These are phyloP conservation scores for Caenorhabditis wallacei DNA, from an alignment of 2,888 invertebrate species.

Conservation along the genomic window DNA sequence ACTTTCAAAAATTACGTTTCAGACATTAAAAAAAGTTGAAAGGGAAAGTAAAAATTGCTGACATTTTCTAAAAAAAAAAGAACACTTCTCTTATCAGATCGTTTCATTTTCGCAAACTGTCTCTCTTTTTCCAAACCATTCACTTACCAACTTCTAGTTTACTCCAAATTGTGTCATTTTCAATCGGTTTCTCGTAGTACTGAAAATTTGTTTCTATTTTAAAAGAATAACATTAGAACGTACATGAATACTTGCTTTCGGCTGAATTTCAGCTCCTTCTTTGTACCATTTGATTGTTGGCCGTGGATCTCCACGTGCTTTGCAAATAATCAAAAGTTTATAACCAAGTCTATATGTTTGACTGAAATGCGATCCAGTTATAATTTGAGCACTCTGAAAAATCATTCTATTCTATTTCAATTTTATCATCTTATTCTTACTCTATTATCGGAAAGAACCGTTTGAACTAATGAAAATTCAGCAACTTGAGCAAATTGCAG, in stretches of 20 bases:
- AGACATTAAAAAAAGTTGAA: too few relatives aligned
- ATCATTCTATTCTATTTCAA: neutral
- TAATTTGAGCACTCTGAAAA: conserved; percentile 81
- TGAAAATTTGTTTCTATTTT: conserved; percentile 58
- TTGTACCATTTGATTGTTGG: conserved; percentile 97
- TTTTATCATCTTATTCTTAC: conserved; percentile 64
- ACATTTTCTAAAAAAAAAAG: conserved; percentile 1
- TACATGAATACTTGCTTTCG: conserved; percentile 82
- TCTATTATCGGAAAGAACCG: conserved; percentile 79
- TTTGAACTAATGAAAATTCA: conserved; percentile 82
- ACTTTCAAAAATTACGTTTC: too few relatives aligned
- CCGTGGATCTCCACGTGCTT: conserved; percentile 92
- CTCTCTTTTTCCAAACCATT: neutral
- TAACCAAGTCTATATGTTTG: conserved; percentile 88
- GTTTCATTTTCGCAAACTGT: conserved; percentile 6
- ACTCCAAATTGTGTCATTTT: conserved; percentile 80
- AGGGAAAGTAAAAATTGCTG: too few relatives aligned
- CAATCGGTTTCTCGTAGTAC: conserved; percentile 82
- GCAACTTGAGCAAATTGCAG: conserved; percentile 83
- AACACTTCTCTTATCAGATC: conserved; percentile 16
- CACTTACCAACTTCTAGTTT: conserved; percentile 80
- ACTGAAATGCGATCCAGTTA: conserved; percentile 82
- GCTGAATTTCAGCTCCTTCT: conserved; percentile 93
- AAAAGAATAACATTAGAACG: too few relatives aligned
- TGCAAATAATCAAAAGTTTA: conserved; percentile 94